Evolutionary conservation across 2,888 invertebrate genomes (phyloP), one percentile per base, ranked within the genome.

Genomic region (Calameuta idolon): DNA sequence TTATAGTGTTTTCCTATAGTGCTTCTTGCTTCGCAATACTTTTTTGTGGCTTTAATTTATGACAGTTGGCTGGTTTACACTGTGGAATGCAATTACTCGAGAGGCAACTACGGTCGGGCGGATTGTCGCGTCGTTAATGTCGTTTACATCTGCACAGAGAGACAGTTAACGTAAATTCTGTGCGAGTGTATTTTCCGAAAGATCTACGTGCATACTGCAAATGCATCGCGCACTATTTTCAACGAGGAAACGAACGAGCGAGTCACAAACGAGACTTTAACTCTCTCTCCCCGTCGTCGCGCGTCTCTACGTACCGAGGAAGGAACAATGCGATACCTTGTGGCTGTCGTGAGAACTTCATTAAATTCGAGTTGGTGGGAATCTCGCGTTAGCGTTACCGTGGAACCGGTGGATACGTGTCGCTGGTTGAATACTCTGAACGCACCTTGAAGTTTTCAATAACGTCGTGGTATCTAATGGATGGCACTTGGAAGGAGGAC

Each of bases 401-500:
- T 23, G 23, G 55, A 55, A 55, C 55, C n/a, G n/a, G 55, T 23
- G 23, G 55, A 23, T 55, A 55, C 55, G 55, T 55, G 55, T 55
- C 55, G 55, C 23, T 23, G 55, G 55, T 55, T 55, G 55, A 23
- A 55, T 55, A 55, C 55, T 23, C 23, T 9, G 23, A 55, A 55
- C 55, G 55, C 55, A 55, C 55, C 55, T 55, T 55, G 23, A 55
- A 55, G 55, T 55, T 55, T 55, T 55, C 55, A 55, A 55, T 55
- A 55, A 55, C 55, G 23, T 23, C 55, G 23, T 55, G 55, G 71
- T 31, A 71, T 71, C 71, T 71, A 34, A 71, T 71, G 34, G 71
- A 71, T 71, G 71, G 34, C 71, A 71, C 31, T 71, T 34, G 71
- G 71, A 71, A 71, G 31, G 33, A 71, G 12, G 71, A 71, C 71